A percentile compares a stretch with the other conserved stretches of the same genome.
Evolutionary conservation across 2,888 invertebrate species (phyloP).

Genomic region (Piscicola geometra): DNA sequence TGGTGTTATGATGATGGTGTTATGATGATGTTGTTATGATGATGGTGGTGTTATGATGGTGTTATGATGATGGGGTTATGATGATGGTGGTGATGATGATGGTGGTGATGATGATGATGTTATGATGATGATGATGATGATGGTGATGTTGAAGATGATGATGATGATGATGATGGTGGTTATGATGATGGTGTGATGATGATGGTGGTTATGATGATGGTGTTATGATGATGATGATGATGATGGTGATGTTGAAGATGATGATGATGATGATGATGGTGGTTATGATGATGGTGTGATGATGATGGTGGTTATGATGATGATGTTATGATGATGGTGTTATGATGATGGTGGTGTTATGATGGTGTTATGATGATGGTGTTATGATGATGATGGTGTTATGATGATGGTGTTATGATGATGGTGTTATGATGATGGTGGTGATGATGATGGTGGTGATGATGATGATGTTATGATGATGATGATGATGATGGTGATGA

Average conservation of each 20-base stretch:
- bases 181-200: conserved; percentile 4
- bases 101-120: conserved; percentile 17
- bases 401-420: conserved; percentile 22
- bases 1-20: conserved; percentile 19
- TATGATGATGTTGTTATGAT: conserved; percentile 14
- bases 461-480: conserved; percentile 17
- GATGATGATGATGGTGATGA: conserved; percentile 22
- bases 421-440: conserved; percentile 20
- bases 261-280: conserved; percentile 22
- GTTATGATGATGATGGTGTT: conserved; percentile 13
- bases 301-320: conserved; percentile 15
- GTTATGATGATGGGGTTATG: too few species aligned
- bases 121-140: conserved; percentile 22
- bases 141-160: conserved; percentile 17
- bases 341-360: conserved; percentile 18
- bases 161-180: conserved; percentile 20
- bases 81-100: conserved; percentile 20
- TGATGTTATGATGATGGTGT: conserved; percentile 19
- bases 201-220: too few species aligned
- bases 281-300: conserved; percentile 5
- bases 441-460: conserved; percentile 18
- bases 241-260: conserved; percentile 17
- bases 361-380: too few species aligned
- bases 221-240: too few species aligned
- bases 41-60: conserved; percentile 12